Evolutionary conservation across 2,113 vertebrate species (phyloP), one percentile per base, ranked within the genome.

Genomic region (Sprattus sprattus): DNA sequence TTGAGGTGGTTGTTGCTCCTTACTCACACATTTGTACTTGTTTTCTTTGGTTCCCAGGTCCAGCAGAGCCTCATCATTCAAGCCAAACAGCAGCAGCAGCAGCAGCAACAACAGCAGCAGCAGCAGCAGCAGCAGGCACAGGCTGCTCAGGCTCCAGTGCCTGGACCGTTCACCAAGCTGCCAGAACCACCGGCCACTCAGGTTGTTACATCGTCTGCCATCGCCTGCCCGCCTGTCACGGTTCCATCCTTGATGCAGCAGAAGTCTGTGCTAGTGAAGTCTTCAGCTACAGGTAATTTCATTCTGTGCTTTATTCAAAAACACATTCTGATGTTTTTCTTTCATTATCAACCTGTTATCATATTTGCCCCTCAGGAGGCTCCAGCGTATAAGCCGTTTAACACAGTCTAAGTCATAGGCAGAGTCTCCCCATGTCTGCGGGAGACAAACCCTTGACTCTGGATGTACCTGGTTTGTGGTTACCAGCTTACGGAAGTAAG

Each of bases 11-110:
- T 9, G 7, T 32, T 71, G n/a, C 25, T 71, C 25, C 32, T 4
- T 6, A 60, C 9, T 67, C n/a, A 28, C n/a, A 28, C 64, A 16
- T 11, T 82, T 3, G 47, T 0, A 0, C 28, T 15, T 82, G 47
- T 64, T 4, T 78, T 18, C 22, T 81, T 85, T 84, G 32, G 18
- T 16, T 83, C 85, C 25, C 91, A 98, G 97, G 92, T 97, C 87
- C 96, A 97, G 32, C 96, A 97, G 81, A 97, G 92, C 89, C 96
- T 97, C 82, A 91, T 98, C 57, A 91, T 97, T 0, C 94, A 95
- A 86, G 89, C 92, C 85, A 95, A 95, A 92, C 89, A 95, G 93
- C 87, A 93, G 0, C 92, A 78, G 71, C 71, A 71, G 25, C 64
- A 71, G 64, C 64, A 71, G 3, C 16, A 18, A 0, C 64, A 78